Conservation (phyloP, 2,113 vertebrate genomes). For the Ictalurus punctatus region DNA sequence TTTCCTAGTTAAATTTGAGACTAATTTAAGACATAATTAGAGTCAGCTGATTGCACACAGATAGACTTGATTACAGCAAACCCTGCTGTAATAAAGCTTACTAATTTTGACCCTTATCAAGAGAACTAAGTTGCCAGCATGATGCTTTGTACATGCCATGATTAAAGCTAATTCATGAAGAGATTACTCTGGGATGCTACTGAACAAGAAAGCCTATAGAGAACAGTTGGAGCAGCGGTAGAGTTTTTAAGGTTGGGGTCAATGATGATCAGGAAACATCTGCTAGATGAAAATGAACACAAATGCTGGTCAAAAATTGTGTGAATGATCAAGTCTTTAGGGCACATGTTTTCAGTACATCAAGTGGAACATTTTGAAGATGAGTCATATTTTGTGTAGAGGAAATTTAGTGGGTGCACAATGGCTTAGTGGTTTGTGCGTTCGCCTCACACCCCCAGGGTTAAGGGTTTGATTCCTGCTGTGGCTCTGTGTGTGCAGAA, state of each 20-base stretch:
- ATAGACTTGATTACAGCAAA: constrained; percentile 8
- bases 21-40: not conserved
- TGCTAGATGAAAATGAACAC: not conserved
- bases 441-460: too few species aligned
- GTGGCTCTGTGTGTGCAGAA: too few species aligned
- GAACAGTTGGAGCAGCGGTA: not conserved
- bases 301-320: not conserved
- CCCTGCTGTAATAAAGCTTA: not conserved
- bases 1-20: not conserved
- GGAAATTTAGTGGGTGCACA: not conserved
- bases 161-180: not conserved
- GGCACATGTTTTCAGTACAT: not conserved
- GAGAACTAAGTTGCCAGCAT: not conserved
- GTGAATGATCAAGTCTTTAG: not conserved
- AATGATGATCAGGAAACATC: not conserved
- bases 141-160: not conserved
- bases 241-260: not conserved
- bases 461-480: too few species aligned
- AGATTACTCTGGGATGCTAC: not conserved
- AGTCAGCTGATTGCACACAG: constrained; percentile 11
- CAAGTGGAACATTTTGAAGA: not conserved
- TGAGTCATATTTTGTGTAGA: not conserved
- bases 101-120: not conserved
- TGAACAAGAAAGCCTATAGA: not conserved
- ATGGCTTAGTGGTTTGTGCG: too few species aligned